These are phyloP conservation scores for Tetrao urogallus DNA, from an alignment of 2,113 vertebrate species.

Conservation along the genomic window DNA sequence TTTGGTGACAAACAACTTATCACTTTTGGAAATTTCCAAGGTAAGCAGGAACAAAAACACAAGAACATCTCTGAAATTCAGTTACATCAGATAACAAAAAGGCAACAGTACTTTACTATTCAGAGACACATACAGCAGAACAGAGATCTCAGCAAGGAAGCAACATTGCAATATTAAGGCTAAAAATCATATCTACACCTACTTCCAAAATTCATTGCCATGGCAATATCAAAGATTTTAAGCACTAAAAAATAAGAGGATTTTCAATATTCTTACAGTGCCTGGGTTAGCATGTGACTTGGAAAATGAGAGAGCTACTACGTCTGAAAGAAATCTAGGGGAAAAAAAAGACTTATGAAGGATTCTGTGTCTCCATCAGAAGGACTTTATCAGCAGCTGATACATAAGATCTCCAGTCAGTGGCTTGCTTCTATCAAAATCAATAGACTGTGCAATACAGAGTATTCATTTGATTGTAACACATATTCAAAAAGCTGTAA, in stretches of 20 bases:
- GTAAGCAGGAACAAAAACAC: not conserved
- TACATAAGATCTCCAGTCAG: not conserved
- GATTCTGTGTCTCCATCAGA: not conserved
- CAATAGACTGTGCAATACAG: not conserved
- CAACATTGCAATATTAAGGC: not conserved
- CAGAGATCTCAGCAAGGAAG: not conserved
- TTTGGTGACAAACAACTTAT: not conserved
- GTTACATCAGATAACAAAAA: not conserved
- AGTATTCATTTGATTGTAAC: not conserved
- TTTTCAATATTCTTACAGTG: not conserved
- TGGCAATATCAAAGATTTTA: not conserved
- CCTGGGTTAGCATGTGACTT: not conserved
- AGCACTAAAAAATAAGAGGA: not conserved
- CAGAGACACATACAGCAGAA: not conserved
- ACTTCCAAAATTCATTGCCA: not conserved
- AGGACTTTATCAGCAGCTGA: not conserved
- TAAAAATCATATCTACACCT: not conserved
- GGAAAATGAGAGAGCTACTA: not conserved
- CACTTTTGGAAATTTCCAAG: not conserved
- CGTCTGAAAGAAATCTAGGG: not conserved
- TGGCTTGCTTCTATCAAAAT: not conserved
- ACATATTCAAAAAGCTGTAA: not conserved
- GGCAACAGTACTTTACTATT: not conserved
- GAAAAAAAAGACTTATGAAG: not conserved
- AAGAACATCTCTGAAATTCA: not conserved